Evolutionary conservation across 2,888 invertebrate species (phyloP), one percentile per base, ranked within the genome.

Genomic region (Lithophane ornitopus): DNA sequence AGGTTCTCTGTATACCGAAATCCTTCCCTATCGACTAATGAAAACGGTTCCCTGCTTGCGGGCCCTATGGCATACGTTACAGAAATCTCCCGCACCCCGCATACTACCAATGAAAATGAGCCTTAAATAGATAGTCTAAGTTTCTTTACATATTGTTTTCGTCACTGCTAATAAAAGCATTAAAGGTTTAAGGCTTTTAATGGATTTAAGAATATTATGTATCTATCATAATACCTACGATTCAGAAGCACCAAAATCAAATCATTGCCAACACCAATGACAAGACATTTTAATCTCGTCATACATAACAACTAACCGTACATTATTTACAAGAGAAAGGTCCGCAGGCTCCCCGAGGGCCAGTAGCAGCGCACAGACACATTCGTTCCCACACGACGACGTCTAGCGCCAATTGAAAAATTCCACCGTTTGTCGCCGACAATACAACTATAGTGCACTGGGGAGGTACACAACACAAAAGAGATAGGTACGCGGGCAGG

Each of bases 401-500:
- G 58, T 69, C 65, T 66, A 62, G 44, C 68, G 69, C 65, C 86
- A 86, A 86, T 88, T 84, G 76, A 83, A 85, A 88, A 86, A 86
- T 88, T 71, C 88, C 86, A 28, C 56, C 34, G 58, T 86, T 75
- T 74, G 72, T 82, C 68, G 71, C 19, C 56, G 34, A 74, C 84
- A 71, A 22, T 41, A 70, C 63, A 68, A 71, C 68, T 56, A 66
- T 34, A 19, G n/a, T 44, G 44, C 73, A 56, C 44, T 34, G 14
- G 63, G 70, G 71, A 74, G 54, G 61, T 69, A 58, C 58, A 78
- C 14, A 3, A 3, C 0, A 14, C 26, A 3, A 56, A 63, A 34
- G 3, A 39, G 11, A 16, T 46, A 16, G 46, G 39, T 68, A 11
- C 7, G 16, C 26, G 39, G 19, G 9, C 12, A 19, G 34, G 1